Conservation (phyloP, 1,140 invertebrate genomes). For the Maconellicoccus hirsutus region DNA sequence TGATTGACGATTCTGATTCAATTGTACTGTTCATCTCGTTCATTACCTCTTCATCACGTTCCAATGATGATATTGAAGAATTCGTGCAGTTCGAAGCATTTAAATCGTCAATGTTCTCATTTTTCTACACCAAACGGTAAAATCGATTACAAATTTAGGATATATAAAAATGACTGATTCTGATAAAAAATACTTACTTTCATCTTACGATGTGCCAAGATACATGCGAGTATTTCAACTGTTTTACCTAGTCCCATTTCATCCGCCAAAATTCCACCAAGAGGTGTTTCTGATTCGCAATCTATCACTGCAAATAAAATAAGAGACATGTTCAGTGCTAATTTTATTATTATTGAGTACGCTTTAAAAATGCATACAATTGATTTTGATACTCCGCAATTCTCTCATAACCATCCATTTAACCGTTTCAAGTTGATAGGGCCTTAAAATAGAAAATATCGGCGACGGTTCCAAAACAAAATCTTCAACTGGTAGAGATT, state of each 20-base stretch:
- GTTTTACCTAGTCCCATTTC: constrained; percentile 80
- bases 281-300: constrained; percentile 32
- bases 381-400: not conserved
- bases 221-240: constrained; percentile 56
- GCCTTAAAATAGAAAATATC: constrained; percentile 39
- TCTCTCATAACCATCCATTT: constrained; percentile 56
- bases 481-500: not conserved
- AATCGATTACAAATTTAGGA: no score
- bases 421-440: constrained; percentile 54
- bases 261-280: constrained; percentile 69
- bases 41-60: no score
- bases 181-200: not conserved
- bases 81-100: no score
- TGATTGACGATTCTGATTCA: no score
- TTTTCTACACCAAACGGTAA: no score
- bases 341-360: not conserved
- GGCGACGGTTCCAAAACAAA: not conserved
- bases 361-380: not conserved
- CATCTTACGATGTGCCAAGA: not conserved
- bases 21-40: no score
- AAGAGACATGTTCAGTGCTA: not conserved
- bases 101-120: no score
- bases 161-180: no score
- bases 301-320: constrained; percentile 12
- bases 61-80: no score